Base-by-base conservation (phyloP, 2,113 vertebrate species). In the Oxygymnocypris stewartii region DNA sequence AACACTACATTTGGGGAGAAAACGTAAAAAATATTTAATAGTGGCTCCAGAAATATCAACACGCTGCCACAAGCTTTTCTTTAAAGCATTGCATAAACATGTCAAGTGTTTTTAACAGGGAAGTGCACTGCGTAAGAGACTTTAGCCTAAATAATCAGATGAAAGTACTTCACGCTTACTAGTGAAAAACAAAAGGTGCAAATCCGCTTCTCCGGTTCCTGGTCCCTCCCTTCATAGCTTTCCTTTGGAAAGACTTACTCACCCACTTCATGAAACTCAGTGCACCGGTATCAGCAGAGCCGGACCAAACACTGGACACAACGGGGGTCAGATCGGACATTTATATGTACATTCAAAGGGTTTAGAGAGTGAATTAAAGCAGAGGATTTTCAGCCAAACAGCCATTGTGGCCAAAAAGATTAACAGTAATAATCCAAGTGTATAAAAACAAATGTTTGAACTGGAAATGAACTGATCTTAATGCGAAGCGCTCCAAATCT, bases 181-280 rank as follows among this genome's bases (percentile, higher is more conserved):
- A 47, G 23, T 71, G 79, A 71, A 81, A 75, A 69, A 59, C 78
- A 87, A 82, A 87, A 85, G 85, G 40, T 69, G 12, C 13, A 81
- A 81, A 84, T 28, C 59, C 71, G 10, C 13, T 67, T 13, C 80
- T 71, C 14, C 37, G 44, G 20, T 13, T 57, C 49, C 67, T 13
- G 5, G 5, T 73, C 54, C 37, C 25, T 69, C 54, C 65, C 61
- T 49, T 18, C 5, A 47, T 11, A 37, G 82, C 82, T 49, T 25
- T 82, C n/a, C 49, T 59, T 71, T 74, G 59, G 16, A 35, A 7
- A 76, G 6, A 13, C 16, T 1, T 23, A 73, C 51, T 65, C 37
- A 67, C 42, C 2, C 14, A 5, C 28, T 4, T 20, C 37, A 42
- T 40, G 16, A 11, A 77, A 31, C 47, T 59, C 51, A 11, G 28